Conservation (phyloP, 2,113 vertebrate genomes). For the Mionectes macconnelli region DNA sequence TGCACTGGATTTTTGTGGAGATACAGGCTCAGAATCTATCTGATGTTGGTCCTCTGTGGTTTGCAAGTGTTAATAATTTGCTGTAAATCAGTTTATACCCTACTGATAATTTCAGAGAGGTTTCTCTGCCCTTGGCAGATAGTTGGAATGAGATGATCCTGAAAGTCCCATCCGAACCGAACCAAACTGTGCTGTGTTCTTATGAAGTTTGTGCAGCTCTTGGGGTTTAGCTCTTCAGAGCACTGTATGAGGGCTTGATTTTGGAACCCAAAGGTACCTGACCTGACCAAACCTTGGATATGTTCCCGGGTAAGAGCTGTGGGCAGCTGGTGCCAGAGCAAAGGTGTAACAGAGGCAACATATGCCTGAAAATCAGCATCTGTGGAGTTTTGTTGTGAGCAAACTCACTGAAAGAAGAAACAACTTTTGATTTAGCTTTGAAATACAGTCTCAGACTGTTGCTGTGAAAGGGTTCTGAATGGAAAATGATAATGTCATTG, state of each 20-base stretch:
- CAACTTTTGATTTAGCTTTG: not conserved
- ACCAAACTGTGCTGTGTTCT: not conserved
- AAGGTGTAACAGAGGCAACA: not conserved
- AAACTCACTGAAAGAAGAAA: not conserved
- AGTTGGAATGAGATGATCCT: not conserved
- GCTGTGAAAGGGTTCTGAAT: not conserved
- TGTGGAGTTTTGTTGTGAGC: not conserved
- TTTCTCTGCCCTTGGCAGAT: not conserved
- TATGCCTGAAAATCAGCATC: not conserved
- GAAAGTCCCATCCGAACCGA: not conserved
- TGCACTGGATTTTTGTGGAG: not conserved
- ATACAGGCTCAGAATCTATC: not conserved
- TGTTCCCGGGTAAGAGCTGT: not conserved
- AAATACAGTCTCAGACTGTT: not conserved
- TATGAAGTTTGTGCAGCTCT: not conserved
- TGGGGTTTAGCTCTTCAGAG: not conserved
- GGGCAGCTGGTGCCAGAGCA: not conserved
- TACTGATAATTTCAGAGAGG: not conserved
- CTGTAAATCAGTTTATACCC: not conserved
- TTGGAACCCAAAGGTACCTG: not conserved
- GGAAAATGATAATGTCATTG: not conserved
- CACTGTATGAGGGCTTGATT: not conserved
- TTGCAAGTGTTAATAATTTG: not conserved
- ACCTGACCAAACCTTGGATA: not conserved
- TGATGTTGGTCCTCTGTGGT: not conserved